Evolutionary conservation across 1,140 invertebrate genomes (phyloP), one percentile per base, ranked within the genome.

Genomic region (Portunus trituberculatus): DNA sequence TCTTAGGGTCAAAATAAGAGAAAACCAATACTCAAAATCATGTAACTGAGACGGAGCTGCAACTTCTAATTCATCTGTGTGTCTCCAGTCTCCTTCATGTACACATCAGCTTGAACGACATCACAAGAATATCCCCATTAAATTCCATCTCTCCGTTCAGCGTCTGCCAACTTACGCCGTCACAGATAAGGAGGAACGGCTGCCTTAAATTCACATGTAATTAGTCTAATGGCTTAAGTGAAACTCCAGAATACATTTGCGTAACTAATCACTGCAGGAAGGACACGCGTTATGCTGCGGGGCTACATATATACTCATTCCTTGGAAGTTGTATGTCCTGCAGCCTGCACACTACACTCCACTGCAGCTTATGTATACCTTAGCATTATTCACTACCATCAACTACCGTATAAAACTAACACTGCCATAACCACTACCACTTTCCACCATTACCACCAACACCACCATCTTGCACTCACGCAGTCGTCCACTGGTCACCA

Each of bases 121-220:
- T 76, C 67, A 76, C 67, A 76, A 76, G 67, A 76, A n/a, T 76
- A 76, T 25, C n/a, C 67, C 67, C 20, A 76, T 76, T 76, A 76
- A 76, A 76, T 20, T 76, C 20, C 67, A 76, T 76, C 67, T n/a
- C 67, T n/a, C 67, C 67, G 67, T 1, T 2, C 20, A 8, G 6
- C 20, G 67, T 76, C 20, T n/a, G 67, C 67, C 67, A n/a, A 76
- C 67, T 76, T 76, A 25, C 25, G 67, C 12, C 67, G 67, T 76
- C 67, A 76, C 67, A n/a, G 67, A 25, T 76, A 20, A 25, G 67
- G 67, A 76, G 67, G 67, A n/a, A 25, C 67, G 67, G n/a, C 20
- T 76, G 16, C n/a, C 67, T 76, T 39, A 39, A 39, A 39, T 39
- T 76, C n/a, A n/a, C n/a, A 7, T 76, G 67, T 76, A 76, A 76